Evolutionary conservation across 2,888 invertebrate genomes (phyloP), one percentile per base, ranked within the genome.

Genomic region (Drosophila algonquin): DNA sequence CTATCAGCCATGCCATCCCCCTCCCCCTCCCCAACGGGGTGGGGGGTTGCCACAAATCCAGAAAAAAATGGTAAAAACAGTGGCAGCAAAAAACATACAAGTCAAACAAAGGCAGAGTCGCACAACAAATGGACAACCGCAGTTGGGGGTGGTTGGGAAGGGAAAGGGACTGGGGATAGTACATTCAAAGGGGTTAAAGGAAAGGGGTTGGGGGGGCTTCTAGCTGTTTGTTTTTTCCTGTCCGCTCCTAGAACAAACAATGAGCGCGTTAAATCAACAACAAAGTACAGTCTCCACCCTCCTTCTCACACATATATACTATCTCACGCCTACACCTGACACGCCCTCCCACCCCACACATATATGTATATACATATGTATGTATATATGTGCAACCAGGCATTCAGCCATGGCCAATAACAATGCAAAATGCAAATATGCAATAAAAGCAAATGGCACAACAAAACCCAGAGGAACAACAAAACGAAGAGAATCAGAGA

Each of bases 351-450:
- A n/a, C 1, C 70, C 69, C 73, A 1, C 40, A 40, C 14, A 40
- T 2, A 8, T 7, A 7, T 27, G 27, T 27, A 7, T 27, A 7
- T 27, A 7, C 7, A 0, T 27, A 6, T 27, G 27, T 27, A 7
- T 27, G 27, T 27, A 7, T 7, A 3, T 27, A 7, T 27, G 27
- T 30, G 30, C 30, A 30, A 30, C 30, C 30, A 30, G 30, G n/a
- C 16, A 40, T 40, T 40, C 52, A 58, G 35, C 55, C 63, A 67
- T 45, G 80, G 78, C 87, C 83, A 86, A 83, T 83, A 83, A 83
- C 86, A 83, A 83, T 83, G 84, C 81, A 75, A 81, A 85, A 83
- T 83, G 78, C 84, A 86, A 86, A 86, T 83, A 83, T 81, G 76
- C 79, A 86, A 83, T 80, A 80, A 85, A 81, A 78, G 68, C 77